A percentile compares a stretch with the other conserved stretches of the same genome.
These are phyloP conservation scores for Phylloscopus whistleri DNA, from an alignment of 2,113 vertebrate species.

Conservation along the genomic window DNA sequence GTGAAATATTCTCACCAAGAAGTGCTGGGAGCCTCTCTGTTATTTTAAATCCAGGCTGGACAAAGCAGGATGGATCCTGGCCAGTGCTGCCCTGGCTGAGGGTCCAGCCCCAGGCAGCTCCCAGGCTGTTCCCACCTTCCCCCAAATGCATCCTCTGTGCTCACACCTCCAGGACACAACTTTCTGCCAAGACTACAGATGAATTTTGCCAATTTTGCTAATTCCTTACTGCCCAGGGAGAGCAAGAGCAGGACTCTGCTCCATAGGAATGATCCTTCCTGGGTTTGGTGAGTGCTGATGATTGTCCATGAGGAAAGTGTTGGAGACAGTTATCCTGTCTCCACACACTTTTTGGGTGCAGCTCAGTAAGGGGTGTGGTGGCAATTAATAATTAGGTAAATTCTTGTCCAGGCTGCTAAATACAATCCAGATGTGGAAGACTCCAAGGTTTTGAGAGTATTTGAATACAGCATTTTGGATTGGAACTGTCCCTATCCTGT, in stretches of 20 bases:
- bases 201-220: background rate
- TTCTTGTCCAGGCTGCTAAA: background rate
- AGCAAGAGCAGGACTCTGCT: background rate
- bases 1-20: background rate
- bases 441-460: background rate
- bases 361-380: background rate
- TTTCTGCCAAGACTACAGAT: background rate
- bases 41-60: background rate
- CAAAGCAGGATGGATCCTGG: background rate
- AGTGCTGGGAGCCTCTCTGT: background rate
- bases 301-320: accelerated
- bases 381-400: background rate
- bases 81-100: background rate
- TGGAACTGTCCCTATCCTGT: background rate
- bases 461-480: background rate
- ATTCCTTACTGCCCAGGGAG: background rate
- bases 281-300: background rate
- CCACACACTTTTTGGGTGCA: background rate
- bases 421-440: background rate
- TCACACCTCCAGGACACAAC: background rate
- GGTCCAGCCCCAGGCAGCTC: background rate
- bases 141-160: background rate
- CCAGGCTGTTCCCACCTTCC: background rate
- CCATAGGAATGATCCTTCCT: background rate
- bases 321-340: background rate